Conservation (phyloP, 1,140 invertebrate genomes). For the Drepana arcuata region DNA sequence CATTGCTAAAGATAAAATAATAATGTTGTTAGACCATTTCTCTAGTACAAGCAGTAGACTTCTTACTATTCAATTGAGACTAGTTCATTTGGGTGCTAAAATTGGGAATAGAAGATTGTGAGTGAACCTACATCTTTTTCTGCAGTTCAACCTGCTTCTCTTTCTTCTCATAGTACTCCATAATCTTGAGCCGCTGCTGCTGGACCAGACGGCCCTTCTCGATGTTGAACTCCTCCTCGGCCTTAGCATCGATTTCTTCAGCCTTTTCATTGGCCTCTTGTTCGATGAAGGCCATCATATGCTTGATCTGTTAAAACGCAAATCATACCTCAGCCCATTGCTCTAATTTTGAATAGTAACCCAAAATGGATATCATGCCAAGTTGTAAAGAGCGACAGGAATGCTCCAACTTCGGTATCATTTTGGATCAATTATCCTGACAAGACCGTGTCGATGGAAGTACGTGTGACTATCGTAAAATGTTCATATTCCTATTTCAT, state of each 20-base stretch:
- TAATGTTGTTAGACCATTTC: no score
- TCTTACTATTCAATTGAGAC: no score
- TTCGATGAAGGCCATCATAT: slow-evolving; percentile 99
- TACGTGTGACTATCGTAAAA: slow-evolving; percentile 5
- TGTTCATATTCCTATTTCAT: slow-evolving; percentile 39
- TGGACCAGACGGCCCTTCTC: slow-evolving; percentile 98
- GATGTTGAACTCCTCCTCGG: slow-evolving; percentile 99
- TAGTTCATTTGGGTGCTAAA: no score
- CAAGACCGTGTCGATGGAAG: slow-evolving; percentile 39
- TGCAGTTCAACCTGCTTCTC: slow-evolving; percentile 99
- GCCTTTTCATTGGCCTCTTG: slow-evolving; percentile 99
- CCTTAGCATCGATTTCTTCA: slow-evolving; percentile 99
- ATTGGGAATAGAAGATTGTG: no score
- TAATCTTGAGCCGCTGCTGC: slow-evolving; percentile 98
- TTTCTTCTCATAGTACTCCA: slow-evolving; percentile 99
- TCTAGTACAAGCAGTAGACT: no score
- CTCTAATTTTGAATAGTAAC: no score
- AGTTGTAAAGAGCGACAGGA: no score
- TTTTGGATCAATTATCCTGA: slow-evolving; percentile 56
- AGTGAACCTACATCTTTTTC: slow-evolving; percentile 93
- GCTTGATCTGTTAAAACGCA: slow-evolving; percentile 94
- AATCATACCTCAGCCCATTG: no score
- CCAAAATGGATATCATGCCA: no score
- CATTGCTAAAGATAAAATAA: no score
- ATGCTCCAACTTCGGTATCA: no score